Evolutionary conservation across 2,113 vertebrate genomes (phyloP).

Genomic region (Athene noctua): DNA sequence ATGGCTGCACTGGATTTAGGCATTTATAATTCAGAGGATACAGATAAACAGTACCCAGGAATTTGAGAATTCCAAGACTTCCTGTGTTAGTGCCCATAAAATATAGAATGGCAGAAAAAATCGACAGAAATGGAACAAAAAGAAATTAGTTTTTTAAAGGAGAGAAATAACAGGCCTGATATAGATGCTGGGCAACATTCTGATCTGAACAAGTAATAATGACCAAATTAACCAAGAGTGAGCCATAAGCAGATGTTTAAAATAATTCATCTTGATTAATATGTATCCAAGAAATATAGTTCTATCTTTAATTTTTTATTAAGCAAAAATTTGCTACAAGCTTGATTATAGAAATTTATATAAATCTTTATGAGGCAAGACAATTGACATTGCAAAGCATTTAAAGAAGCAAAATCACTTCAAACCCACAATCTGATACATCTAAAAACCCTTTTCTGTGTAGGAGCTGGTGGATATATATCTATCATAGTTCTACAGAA

Average conservation of each 20-base stretch:
- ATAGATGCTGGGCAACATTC: rapidly evolving
- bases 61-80: background rate
- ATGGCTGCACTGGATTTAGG: background rate
- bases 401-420: background rate
- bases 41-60: background rate
- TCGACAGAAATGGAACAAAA: background rate
- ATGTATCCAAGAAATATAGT: background rate
- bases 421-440: background rate
- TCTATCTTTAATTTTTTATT: background rate
- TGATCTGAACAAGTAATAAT: background rate
- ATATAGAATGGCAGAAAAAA: background rate
- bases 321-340: background rate
- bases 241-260: background rate
- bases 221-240: background rate
- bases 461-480: background rate
- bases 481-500: background rate
- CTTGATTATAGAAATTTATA: background rate
- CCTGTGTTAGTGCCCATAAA: background rate
- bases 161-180: background rate
- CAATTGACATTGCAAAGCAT: background rate
- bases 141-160: background rate
- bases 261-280: background rate
- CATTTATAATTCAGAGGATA: background rate
- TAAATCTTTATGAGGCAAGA: background rate
- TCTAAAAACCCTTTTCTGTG: background rate